Evolutionary conservation across 2,888 invertebrate genomes (phyloP).

Genomic region (Axea sp.): DNA sequence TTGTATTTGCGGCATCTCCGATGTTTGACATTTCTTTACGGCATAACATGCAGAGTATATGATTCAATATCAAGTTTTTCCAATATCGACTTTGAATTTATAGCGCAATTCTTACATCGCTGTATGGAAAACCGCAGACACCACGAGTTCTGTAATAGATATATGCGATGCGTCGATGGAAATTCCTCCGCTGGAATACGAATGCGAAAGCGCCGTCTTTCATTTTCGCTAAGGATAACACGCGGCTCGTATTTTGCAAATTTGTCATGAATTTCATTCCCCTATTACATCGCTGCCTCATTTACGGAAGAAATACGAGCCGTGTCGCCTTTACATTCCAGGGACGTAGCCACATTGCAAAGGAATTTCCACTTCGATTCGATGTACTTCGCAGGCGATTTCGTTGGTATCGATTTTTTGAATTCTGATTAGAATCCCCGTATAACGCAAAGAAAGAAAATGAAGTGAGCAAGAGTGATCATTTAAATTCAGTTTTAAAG

Average conservation of each 20-base stretch:
- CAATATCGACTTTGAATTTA: constrained; percentile 61
- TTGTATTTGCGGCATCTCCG: constrained; percentile 35
- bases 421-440: constrained; percentile 17
- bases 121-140: constrained; percentile 53
- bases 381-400: constrained; percentile 20
- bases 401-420: constrained; percentile 21
- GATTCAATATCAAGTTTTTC: constrained; percentile 61
- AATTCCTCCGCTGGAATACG: constrained; percentile 55
- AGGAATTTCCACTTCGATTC: constrained; percentile 25
- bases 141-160: constrained; percentile 55
- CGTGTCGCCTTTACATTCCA: constrained; percentile 41
- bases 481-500: constrained; percentile 17
- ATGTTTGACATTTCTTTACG: constrained; percentile 56
- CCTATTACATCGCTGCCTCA: constrained; percentile 38
- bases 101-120: constrained; percentile 38
- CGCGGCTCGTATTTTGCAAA: constrained; percentile 58
- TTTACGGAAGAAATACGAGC: constrained; percentile 42
- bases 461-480: background rate
- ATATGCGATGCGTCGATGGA: constrained; percentile 45
- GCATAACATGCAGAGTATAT: constrained; percentile 48
- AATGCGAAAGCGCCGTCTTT: constrained; percentile 52
- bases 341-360: constrained; percentile 29
- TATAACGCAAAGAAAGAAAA: background rate
- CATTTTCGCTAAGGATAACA: constrained; percentile 57
- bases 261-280: constrained; percentile 61